A percentile compares a stretch with the other conserved stretches of the same genome.
phyloP scores from a whole-genome alignment of 2,797 vertebrate genomes.

The Poecilia picta region DNA sequence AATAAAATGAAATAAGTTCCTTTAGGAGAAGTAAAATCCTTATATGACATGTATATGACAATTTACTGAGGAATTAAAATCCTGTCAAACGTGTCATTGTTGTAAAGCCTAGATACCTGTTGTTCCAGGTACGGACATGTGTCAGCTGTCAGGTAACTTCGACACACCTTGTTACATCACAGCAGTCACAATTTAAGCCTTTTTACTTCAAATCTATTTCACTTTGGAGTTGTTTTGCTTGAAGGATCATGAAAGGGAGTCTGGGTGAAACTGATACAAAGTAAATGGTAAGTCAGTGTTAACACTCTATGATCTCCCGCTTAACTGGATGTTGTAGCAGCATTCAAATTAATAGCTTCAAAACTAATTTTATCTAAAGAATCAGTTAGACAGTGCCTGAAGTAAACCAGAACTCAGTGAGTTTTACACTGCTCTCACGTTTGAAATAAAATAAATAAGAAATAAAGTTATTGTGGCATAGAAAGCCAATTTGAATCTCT shows the following conservation, averaged over 20 bases:
- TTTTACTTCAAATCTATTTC: not conserved
- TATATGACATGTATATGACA: not conserved
- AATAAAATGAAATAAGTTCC: not conserved
- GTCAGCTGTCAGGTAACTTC: slow-evolving; percentile 9
- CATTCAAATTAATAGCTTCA: slow-evolving; percentile 12
- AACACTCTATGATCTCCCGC: not conserved
- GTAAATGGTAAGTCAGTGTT: slow-evolving; percentile 9
- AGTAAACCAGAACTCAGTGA: not conserved
- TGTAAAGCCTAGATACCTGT: slow-evolving; percentile 25
- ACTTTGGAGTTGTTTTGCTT: not conserved
- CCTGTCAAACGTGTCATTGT: not conserved
- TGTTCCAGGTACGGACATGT: slow-evolving; percentile 22
- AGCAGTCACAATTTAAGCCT: not conserved
- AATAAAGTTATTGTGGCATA: not conserved
- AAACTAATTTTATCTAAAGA: not conserved
- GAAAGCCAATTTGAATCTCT: not conserved
- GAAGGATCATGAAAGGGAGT: not conserved
- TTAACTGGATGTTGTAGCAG: slow-evolving; percentile 1
- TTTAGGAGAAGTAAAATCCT: not conserved
- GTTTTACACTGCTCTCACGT: no score
- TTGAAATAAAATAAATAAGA: no score
- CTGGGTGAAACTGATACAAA: not conserved
- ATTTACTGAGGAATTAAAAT: slow-evolving; percentile 7
- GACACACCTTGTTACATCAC: not conserved
- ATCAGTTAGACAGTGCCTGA: not conserved